These are phyloP conservation scores for Phrynosoma blainvillii DNA, from an alignment of 2,113 vertebrate species.

Conservation along the genomic window DNA sequence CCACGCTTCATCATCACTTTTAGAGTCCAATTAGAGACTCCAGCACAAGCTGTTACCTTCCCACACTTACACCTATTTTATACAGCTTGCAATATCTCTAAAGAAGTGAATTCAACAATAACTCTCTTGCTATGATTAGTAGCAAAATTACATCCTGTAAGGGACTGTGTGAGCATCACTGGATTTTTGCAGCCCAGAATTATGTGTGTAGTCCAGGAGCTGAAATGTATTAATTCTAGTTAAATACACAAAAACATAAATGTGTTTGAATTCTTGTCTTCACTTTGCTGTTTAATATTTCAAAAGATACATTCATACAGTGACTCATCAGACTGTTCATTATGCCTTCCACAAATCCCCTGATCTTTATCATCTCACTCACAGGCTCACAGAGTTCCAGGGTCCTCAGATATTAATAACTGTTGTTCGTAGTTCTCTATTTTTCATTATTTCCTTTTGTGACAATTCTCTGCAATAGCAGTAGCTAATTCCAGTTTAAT, in stretches of 20 bases:
- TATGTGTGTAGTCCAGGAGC: neutral
- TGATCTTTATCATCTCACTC: neutral
- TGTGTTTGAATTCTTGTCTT: neutral
- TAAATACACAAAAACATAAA: neutral
- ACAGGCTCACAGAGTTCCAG: neutral
- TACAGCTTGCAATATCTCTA: neutral
- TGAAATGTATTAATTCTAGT: slow-evolving; percentile 9
- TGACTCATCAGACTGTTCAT: slow-evolving; percentile 1
- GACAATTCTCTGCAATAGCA: neutral
- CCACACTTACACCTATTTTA: neutral
- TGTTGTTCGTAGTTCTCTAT: neutral
- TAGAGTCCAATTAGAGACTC: neutral
- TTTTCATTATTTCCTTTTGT: neutral
- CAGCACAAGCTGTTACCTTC: neutral
- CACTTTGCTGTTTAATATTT: neutral
- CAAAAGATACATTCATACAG: neutral
- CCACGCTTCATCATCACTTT: slow-evolving; percentile 15
- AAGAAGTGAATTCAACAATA: neutral
- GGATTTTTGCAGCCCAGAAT: neutral
- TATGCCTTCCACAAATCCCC: neutral
- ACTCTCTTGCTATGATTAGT: neutral
- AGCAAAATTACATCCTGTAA: neutral
- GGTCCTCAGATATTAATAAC: neutral
- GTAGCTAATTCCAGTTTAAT: neutral
- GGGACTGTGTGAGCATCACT: neutral